Evolutionary conservation across 2,888 invertebrate species (phyloP), one percentile per base, ranked within the genome.

Genomic region (Aricia artaxerxes): DNA sequence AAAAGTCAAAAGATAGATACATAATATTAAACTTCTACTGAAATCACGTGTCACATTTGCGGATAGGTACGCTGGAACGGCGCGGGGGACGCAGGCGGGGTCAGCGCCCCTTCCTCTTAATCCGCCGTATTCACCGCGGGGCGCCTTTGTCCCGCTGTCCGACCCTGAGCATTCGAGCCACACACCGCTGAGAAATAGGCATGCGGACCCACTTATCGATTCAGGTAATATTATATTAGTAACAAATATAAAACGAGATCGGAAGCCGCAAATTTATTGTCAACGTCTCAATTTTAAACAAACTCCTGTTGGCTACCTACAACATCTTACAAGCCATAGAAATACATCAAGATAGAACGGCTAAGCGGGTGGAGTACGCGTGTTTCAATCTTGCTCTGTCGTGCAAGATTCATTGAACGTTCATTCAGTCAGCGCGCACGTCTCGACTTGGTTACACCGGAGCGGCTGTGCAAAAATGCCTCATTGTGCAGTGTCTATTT

Each of bases 101-200:
- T 76, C 76, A 73, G 78, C 78, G 78, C 73, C 78, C 75, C 78
- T 38, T 61, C 57, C 73, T 78, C 40, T 61, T 60, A 61, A 44
- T 69, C 60, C 73, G 61, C 78, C 82, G 84, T 82, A 78, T 80
- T 81, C 88, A 84, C 92, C 75, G 84, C 92, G 89, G 92, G 93
- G 87, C 85, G 90, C 89, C 90, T 87, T 91, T 92, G 92, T 92
- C 86, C 88, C 88, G 88, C 89, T 88, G 92, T 89, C 90, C 85
- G 87, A 87, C 86, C 79, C 86, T 85, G 85, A 86, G 82, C 84
- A 85, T 84, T 85, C 86, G 88, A 89, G 89, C 89, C 91, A 91
- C 93, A 92, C 92, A 86, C 88, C 83, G 86, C 80, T 79, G 79
- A 78, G 53, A 77, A 73, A 60, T 82, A 84, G 83, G 77, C 80